Conservation (phyloP, 2,113 vertebrate species). For the Bambusicola thoracicus region DNA sequence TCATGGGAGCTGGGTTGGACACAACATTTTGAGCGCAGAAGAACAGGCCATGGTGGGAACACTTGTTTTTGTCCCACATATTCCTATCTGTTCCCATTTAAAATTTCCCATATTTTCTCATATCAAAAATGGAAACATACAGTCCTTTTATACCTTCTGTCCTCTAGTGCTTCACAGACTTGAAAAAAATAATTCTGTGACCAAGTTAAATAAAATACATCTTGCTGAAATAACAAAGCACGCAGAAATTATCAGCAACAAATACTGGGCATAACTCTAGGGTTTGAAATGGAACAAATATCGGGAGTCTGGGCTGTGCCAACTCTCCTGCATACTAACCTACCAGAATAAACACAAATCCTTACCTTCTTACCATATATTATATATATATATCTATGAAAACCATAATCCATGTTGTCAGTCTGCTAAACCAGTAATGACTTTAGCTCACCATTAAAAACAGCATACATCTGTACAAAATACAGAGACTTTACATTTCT, state of each 20-base stretch:
- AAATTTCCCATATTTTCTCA: not conserved
- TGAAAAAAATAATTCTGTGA: not conserved
- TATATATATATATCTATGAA: not conserved
- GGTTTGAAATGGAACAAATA: not conserved
- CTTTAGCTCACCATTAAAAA: accelerated
- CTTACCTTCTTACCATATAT: not conserved
- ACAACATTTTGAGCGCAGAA: not conserved
- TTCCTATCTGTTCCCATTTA: not conserved
- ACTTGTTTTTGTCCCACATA: accelerated
- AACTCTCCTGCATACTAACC: accelerated
- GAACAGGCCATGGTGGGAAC: accelerated
- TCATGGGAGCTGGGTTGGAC: not conserved
- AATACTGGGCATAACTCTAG: too few species aligned
- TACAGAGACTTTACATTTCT: accelerated
- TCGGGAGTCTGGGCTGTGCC: accelerated
- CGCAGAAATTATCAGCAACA: not conserved
- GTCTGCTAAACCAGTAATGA: accelerated
- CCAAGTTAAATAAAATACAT: not conserved
- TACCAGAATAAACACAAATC: not conserved
- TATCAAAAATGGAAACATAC: accelerated
- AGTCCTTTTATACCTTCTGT: not conserved
- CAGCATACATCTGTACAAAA: accelerated
- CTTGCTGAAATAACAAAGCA: not conserved
- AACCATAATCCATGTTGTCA: not conserved
- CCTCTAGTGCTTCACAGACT: not conserved